Percentiles rank a stretch among this genome's conserved stretches.
These are phyloP conservation scores for Dasypogon diadema DNA, from an alignment of 2,888 invertebrate genomes.

Conservation along the genomic window DNA sequence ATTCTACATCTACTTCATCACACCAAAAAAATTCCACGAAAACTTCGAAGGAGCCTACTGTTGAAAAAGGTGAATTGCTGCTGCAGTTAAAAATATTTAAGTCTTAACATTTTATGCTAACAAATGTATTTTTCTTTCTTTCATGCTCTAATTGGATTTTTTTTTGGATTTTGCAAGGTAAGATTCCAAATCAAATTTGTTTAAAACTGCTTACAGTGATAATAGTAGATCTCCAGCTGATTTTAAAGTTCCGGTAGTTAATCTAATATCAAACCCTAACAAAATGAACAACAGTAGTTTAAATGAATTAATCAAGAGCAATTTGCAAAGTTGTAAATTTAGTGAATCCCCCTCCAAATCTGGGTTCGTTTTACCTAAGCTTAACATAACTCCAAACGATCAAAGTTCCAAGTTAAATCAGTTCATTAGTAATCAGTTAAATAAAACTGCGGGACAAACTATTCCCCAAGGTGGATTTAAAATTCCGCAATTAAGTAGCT, in stretches of 20 bases:
- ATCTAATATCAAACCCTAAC: background rate
- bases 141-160: slow-evolving; percentile 55
- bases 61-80: slow-evolving; percentile 64
- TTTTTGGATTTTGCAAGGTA: slow-evolving; percentile 54
- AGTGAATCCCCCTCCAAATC: slow-evolving; percentile 17
- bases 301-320: slow-evolving; percentile 46
- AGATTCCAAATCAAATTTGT: slow-evolving; percentile 52
- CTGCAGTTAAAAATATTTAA: slow-evolving; percentile 12
- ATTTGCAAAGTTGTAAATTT: slow-evolving; percentile 39
- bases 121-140: slow-evolving; percentile 51
- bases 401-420: slow-evolving; percentile 21
- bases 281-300: slow-evolving; percentile 29
- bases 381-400: slow-evolving; percentile 2
- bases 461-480: background rate
- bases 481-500: slow-evolving; percentile 48
- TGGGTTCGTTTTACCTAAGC: slow-evolving; percentile 49
- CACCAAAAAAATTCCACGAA: background rate
- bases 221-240: slow-evolving; percentile 8
- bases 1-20: slow-evolving; percentile 57
- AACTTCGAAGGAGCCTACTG: slow-evolving; percentile 57
- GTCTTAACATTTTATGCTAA: slow-evolving; percentile 13
- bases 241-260: background rate
- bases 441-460: background rate
- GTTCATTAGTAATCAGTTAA: slow-evolving; percentile 38
- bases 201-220: slow-evolving; percentile 27